Percentiles rank a stretch among this genome's conserved stretches.
Conservation (phyloP, 2,888 invertebrate species). For the Eupithecia insigniata region DNA sequence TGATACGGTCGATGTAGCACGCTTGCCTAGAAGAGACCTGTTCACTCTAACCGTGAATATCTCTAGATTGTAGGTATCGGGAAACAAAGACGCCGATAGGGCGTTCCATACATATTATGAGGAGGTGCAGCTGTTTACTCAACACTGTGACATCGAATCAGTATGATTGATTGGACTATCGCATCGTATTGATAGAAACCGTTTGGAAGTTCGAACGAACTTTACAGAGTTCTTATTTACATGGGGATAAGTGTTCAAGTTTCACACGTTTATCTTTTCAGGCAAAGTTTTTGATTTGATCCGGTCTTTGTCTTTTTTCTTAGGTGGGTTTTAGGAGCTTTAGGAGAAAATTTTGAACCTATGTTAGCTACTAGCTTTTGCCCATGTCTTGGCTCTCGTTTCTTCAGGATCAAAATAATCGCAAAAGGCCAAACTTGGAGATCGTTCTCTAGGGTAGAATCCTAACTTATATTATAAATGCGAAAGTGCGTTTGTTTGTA, state of each 20-base stretch:
- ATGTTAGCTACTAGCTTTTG: neutral
- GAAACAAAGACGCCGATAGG: too few species aligned
- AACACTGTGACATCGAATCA: constrained; percentile 7
- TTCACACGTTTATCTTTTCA: neutral
- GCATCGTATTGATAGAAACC: constrained; percentile 19
- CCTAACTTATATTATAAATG: too few species aligned
- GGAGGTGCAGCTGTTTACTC: constrained; percentile 10
- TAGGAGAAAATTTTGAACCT: neutral
- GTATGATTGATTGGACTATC: constrained; percentile 26
- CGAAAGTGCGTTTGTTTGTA: too few species aligned
- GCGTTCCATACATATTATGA: too few species aligned
- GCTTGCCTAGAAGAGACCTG: too few species aligned
- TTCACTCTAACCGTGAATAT: too few species aligned
- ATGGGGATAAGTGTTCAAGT: constrained; percentile 10
- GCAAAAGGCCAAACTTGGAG: too few species aligned
- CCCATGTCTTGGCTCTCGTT: neutral
- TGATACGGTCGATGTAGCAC: too few species aligned
- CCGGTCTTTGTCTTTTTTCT: constrained; percentile 2
- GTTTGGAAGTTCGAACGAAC: constrained; percentile 22
- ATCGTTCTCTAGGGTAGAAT: too few species aligned
- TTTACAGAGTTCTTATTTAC: constrained; percentile 15
- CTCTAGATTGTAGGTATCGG: too few species aligned
- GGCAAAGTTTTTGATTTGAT: constrained; percentile 14
- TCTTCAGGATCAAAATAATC: neutral
- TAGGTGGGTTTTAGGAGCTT: neutral